Evolutionary conservation across 2,797 vertebrate species (phyloP), one percentile per base, ranked within the genome.

Genomic region (Notamacropus eugenii): DNA sequence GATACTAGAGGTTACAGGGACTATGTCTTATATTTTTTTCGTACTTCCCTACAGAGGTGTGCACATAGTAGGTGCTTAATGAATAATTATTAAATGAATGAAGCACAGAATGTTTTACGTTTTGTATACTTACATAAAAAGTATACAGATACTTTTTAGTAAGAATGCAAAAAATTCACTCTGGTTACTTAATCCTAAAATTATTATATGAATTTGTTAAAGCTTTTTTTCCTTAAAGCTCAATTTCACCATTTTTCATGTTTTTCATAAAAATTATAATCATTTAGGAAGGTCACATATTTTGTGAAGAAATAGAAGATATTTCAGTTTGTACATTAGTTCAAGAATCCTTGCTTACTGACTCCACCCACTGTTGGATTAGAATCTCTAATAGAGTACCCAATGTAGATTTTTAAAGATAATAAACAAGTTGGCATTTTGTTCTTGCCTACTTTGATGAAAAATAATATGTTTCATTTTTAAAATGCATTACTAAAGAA

Each of bases 401-500:
- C 95, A 62, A 55, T 5, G 50, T 54, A 92, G 46, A 8, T 58
- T 67, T 67, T 67, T 54, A 59, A 92, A 92, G n/a, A 31, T 31
- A 57, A 54, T 50, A 95, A 82, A 90, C 96, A 67, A 94, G 29
- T 40, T 94, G 19, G 4, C 94, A 46, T 93, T 94, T 95, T 90
- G 22, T 94, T 93, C 55, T 58, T 92, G 93, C 52, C 4, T 40
- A 87, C 46, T 95, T 94, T 95, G 57, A 56, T 96, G 95, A 93
- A 96, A 97, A 97, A 95, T 67, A 62, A 92, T 22, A 93, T 95
- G 74, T 95, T 95, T 56, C 31, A 50, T 91, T 97, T 96, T 97
- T 90, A 54, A 95, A 93, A 29, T 94, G 93, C 0, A 91, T 54
- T 91, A 16, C 19, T 46, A 92, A 92, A 94, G 91, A 95, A 46